Percentiles rank a stretch among this genome's conserved stretches.
These are phyloP conservation scores for Drosophila arawakana DNA, from an alignment of 1,140 invertebrate species.

Conservation along the genomic window DNA sequence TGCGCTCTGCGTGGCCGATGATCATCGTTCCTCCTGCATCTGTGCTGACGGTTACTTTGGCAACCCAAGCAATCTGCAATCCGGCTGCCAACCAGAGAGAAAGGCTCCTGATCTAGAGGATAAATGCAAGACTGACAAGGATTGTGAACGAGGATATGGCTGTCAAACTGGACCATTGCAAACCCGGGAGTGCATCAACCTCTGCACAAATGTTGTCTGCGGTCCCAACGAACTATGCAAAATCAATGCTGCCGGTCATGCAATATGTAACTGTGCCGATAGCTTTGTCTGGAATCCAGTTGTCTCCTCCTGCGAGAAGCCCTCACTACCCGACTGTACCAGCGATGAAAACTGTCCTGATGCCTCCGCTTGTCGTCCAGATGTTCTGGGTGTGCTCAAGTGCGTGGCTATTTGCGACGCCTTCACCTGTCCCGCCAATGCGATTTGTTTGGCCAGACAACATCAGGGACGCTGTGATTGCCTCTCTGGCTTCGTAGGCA, in stretches of 20 bases:
- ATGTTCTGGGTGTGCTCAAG: conserved; percentile 93
- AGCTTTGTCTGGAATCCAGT: conserved; percentile 93
- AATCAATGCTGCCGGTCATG: conserved; percentile 87
- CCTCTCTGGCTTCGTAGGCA: conserved; percentile 91
- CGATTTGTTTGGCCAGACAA: conserved; percentile 90
- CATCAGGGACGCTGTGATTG: conserved; percentile 93
- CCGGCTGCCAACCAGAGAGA: conserved; percentile 90
- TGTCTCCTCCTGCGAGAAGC: conserved; percentile 92
- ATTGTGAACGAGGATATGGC: conserved; percentile 89
- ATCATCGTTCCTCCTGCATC: conserved; percentile 93
- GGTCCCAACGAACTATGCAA: conserved; percentile 92
- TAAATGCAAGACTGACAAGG: conserved; percentile 89
- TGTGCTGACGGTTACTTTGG: conserved; percentile 92
- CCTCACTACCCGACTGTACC: conserved; percentile 92
- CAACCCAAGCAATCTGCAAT: conserved; percentile 90
- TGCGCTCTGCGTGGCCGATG: conserved; percentile 92
- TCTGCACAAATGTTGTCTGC: conserved; percentile 92
- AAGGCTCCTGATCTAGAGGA: conserved; percentile 84
- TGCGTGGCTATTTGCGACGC: conserved; percentile 91
- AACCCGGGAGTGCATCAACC: conserved; percentile 89
- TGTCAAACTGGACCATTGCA: conserved; percentile 87
- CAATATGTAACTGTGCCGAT: conserved; percentile 91
- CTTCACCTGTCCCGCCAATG: conserved; percentile 93
- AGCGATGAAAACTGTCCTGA: conserved; percentile 89
- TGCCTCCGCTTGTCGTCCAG: conserved; percentile 90